phyloP scores from a whole-genome alignment of 2,113 vertebrate species.

The Phrynosoma blainvillii region DNA sequence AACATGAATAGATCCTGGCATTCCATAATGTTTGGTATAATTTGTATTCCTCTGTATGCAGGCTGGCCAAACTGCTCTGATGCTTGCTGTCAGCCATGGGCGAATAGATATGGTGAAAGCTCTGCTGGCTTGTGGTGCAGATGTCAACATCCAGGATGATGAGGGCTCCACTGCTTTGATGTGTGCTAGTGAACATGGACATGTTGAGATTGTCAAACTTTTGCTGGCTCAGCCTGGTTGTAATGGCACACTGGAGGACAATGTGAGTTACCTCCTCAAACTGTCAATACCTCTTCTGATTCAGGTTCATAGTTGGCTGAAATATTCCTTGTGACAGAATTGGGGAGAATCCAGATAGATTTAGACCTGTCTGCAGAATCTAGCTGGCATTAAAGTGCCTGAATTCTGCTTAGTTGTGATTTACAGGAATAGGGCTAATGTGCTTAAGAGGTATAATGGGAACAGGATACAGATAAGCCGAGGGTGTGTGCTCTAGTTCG shows the following conservation, averaged over 20 bases:
- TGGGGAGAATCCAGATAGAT: neutral
- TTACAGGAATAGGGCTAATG: neutral
- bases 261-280: constrained; percentile 80
- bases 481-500: no score
- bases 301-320: neutral
- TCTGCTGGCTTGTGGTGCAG: constrained; percentile 88
- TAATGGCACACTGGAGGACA: constrained; percentile 91
- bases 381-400: neutral
- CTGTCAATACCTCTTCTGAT: neutral
- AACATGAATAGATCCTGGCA: neutral
- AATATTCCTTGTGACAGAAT: neutral
- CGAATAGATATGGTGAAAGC: constrained; percentile 97
- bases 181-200: constrained; percentile 96
- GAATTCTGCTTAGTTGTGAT: neutral
- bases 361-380: neutral
- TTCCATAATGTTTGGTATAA: neutral
- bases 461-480: no score
- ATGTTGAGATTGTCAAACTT: constrained; percentile 95
- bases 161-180: constrained; percentile 97
- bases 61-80: constrained; percentile 97
- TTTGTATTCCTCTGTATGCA: constrained; percentile 49
- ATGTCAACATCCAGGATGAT: constrained; percentile 95
- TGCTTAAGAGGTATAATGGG: no score
- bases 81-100: constrained; percentile 96
- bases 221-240: constrained; percentile 91